A percentile compares a stretch with the other conserved stretches of the same genome.
Conservation (phyloP, 2,113 vertebrate species). For the Thalassarche chlororhynchos region DNA sequence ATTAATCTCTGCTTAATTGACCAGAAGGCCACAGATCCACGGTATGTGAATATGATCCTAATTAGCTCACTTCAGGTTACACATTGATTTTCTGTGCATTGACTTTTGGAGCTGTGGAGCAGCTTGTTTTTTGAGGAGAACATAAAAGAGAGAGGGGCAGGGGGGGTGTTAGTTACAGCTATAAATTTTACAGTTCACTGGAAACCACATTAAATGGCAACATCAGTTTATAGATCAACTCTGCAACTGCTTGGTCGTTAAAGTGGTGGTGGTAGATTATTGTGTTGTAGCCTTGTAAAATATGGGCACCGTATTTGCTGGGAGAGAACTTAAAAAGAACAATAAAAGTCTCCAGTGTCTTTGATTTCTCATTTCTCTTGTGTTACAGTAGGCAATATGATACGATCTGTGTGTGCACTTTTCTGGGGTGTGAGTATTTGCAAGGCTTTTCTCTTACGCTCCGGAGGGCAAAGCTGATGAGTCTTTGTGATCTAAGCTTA, state of each 20-base stretch:
- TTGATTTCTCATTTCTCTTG: constrained; percentile 23
- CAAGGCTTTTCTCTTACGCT: neutral
- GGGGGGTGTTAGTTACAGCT: constrained; percentile 62
- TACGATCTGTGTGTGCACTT: neutral
- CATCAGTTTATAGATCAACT: constrained; percentile 61
- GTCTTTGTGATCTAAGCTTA: neutral
- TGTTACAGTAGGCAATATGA: neutral
- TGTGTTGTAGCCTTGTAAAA: constrained; percentile 56
- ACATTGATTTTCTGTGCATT: neutral
- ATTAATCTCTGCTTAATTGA: neutral
- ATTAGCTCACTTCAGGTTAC: constrained; percentile 53
- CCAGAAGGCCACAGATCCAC: neutral
- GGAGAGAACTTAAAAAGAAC: constrained; percentile 49
- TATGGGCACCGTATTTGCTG: constrained; percentile 28
- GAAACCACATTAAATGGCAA: constrained; percentile 75
- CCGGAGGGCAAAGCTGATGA: neutral
- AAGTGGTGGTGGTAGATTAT: constrained; percentile 45
- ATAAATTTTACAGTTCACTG: constrained; percentile 71
- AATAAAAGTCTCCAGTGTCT: constrained; percentile 26
- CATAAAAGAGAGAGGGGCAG: constrained; percentile 48
- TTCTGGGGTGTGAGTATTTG: neutral
- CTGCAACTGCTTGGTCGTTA: constrained; percentile 46
- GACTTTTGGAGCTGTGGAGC: constrained; percentile 23
- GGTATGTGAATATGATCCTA: constrained; percentile 14
- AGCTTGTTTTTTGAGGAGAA: constrained; percentile 57